Base-by-base conservation (phyloP, 2,888 invertebrate genomes). In the Heteropelma amictum region DNA sequence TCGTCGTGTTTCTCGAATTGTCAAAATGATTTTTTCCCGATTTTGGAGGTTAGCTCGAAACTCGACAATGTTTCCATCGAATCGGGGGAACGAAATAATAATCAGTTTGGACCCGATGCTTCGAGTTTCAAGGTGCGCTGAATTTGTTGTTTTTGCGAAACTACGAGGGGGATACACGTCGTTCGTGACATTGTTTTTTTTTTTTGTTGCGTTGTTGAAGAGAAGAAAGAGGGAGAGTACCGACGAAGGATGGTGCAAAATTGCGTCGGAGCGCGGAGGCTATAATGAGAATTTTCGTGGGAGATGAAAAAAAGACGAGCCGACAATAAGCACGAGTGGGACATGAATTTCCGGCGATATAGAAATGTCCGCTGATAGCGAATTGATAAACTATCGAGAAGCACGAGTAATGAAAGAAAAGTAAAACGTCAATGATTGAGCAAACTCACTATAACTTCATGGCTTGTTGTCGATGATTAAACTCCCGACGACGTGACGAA, bases 301-400 rank as follows among this genome's bases (percentile, higher is more conserved):
- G 19, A 19, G 17, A 30, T 30, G 17, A 17, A 30, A n/a, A 28
- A 60, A 28, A 17, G 28, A 42, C 17, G 28, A 42, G 19, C 19
- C 28, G 40, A 60, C 40, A 60, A 60, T 60, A 40, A 60, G n/a
- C 42, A 42, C 58, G 19, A 33, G n/a, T 42, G 26, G 21, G 47
- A 60, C 58, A 42, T 60, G 58, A 42, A 60, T 42, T 45, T 42
- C 58, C 58, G 58, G 42, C 42, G 42, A 28, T 19, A 38, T 38
- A 38, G 38, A 38, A 30, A 12, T 10, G 5, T 14, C 17, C 17
- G 42, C 38, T 38, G 38, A 17, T 12, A 26, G n/a, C 8, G 10
- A 12, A 35, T 23, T 63, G 23, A 61, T 47, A 49, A 33, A 49
- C 49, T n/a, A 4, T 23, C 10, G 23, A 19, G 2, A 53, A 23